A percentile compares a stretch with the other conserved stretches of the same genome.
These are phyloP conservation scores for Bos indicus DNA, from an alignment of 2,113 vertebrate genomes.

Conservation along the genomic window DNA sequence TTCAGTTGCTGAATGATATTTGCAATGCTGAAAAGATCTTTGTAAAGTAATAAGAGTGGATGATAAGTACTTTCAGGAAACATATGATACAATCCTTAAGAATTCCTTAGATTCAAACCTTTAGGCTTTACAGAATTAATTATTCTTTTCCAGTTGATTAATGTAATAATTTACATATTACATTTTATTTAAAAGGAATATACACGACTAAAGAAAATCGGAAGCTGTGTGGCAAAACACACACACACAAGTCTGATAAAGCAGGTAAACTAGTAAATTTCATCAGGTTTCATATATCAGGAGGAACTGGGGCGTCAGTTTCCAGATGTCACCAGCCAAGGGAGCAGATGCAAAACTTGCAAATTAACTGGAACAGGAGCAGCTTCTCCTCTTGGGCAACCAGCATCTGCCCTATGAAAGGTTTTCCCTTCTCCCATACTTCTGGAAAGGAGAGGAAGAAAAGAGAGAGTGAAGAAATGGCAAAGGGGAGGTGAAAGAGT, in stretches of 20 bases:
- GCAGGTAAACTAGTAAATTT: background rate
- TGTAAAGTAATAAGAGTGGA: background rate
- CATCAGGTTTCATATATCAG: background rate
- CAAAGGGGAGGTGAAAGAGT: background rate
- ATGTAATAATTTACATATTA: background rate
- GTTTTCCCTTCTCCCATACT: background rate
- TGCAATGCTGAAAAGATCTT: background rate
- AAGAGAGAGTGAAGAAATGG: background rate
- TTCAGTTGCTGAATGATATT: background rate
- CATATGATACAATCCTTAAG: background rate
- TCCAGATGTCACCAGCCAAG: background rate
- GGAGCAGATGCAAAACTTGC: background rate
- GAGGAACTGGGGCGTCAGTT: background rate
- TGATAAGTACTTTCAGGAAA: background rate
- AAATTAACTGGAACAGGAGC: background rate
- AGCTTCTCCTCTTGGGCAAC: background rate
- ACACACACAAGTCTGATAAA: background rate
- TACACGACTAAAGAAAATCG: background rate
- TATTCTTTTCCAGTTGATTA: slow-evolving; percentile 5
- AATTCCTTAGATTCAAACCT: background rate
- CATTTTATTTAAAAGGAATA: slow-evolving; percentile 11
- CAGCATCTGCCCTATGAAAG: background rate
- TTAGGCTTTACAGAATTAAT: background rate
- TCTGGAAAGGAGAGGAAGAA: background rate
- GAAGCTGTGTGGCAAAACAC: background rate